These are phyloP conservation scores for Hippopotamyrus pictus DNA, from an alignment of 2,797 vertebrate genomes.

Conservation along the genomic window DNA sequence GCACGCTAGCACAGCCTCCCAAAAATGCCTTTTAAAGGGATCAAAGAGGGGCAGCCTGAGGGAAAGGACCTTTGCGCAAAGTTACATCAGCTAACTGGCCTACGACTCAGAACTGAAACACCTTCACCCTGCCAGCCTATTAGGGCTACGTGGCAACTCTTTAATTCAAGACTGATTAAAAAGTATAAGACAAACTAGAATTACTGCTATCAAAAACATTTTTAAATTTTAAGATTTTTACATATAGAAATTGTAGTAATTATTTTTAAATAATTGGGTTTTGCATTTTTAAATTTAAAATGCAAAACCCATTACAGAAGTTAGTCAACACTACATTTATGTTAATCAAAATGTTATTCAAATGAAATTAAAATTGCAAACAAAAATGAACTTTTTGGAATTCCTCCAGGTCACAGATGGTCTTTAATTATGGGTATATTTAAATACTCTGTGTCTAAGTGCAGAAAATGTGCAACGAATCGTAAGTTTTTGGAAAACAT, in stretches of 20 bases:
- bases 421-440: not conserved
- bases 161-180: not conserved
- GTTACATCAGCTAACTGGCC: not conserved
- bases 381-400: not conserved
- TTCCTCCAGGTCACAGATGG: not conserved
- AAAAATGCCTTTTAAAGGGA: constrained; percentile 32
- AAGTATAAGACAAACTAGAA: not conserved
- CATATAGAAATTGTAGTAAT: not conserved
- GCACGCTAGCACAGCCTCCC: constrained; percentile 41
- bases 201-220: not conserved
- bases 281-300: too few species aligned
- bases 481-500: not conserved
- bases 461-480: not conserved
- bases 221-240: not conserved
- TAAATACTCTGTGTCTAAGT: not conserved
- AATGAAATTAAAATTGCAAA: not conserved
- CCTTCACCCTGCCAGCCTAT: not conserved
- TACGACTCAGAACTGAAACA: not conserved
- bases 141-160: not conserved
- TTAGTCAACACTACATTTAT: not conserved
- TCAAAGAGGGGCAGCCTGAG: constrained; percentile 31
- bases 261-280: not conserved
- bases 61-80: not conserved
- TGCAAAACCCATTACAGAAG: not conserved
- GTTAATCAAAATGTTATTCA: not conserved